These are phyloP conservation scores for Silurus lanzhouensis DNA, from an alignment of 2,797 vertebrate species.

Conservation along the genomic window DNA sequence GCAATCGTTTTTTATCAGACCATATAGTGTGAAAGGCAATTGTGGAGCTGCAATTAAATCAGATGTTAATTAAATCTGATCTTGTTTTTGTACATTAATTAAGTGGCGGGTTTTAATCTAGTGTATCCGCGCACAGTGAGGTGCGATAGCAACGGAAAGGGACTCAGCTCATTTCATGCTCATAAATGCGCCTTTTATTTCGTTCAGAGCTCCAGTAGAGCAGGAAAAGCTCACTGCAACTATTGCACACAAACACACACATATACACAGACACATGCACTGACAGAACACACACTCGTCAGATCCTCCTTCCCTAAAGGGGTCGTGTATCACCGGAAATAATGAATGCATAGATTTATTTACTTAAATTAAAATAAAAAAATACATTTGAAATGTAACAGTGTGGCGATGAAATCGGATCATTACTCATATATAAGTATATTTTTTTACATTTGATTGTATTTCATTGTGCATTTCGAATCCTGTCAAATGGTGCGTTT, in stretches of 20 bases:
- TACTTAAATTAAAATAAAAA: not conserved
- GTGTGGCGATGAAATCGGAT: not conserved
- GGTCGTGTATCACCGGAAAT: slow-evolving; percentile 23
- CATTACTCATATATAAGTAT: not conserved
- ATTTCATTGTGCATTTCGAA: not conserved
- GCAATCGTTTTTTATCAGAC: slow-evolving; percentile 71
- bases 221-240: slow-evolving; percentile 31
- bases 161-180: slow-evolving; percentile 82
- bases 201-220: slow-evolving; percentile 48
- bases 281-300: slow-evolving; percentile 12
- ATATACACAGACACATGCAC: not conserved
- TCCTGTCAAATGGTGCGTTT: not conserved
- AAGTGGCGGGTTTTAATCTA: slow-evolving; percentile 82
- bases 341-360: slow-evolving; percentile 6
- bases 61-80: slow-evolving; percentile 86
- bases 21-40: slow-evolving; percentile 70
- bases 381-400: not conserved
- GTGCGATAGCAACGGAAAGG: slow-evolving; percentile 70
- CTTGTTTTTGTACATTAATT: slow-evolving; percentile 84
- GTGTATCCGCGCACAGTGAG: slow-evolving; percentile 76
- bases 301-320: slow-evolving; percentile 11
- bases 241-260: slow-evolving; percentile 5
- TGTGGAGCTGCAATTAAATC: slow-evolving; percentile 80
- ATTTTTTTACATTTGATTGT: not conserved
- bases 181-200: slow-evolving; percentile 68